Evolutionary conservation across 2,113 vertebrate species (phyloP).

Genomic region (Ammodytes dubius): DNA sequence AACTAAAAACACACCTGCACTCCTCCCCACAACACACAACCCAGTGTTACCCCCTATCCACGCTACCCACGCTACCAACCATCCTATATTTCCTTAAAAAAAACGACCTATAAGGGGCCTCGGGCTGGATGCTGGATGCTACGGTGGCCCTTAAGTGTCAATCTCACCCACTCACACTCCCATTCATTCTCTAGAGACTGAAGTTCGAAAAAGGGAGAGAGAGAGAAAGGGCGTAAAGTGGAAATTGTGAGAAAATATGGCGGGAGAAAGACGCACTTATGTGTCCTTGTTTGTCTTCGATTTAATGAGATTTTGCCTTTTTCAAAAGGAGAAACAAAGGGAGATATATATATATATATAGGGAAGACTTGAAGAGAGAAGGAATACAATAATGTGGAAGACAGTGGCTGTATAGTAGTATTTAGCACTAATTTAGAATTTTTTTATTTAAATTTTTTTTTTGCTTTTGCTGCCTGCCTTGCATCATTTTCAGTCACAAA

Average conservation of each 20-base stretch:
- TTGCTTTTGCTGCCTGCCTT: conserved; percentile 53
- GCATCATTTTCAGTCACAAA: conserved; percentile 56
- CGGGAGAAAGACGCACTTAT: too few relatives aligned
- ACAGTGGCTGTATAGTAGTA: conserved; percentile 58
- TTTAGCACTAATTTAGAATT: conserved; percentile 75
- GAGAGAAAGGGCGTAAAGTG: too few relatives aligned
- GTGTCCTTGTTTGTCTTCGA: too few relatives aligned
- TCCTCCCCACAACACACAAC: background rate
- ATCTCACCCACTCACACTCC: too few relatives aligned
- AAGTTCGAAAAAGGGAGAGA: too few relatives aligned
- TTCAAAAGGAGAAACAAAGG: conserved; percentile 10
- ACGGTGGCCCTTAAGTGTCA: too few relatives aligned
- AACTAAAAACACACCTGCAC: conserved; percentile 73
- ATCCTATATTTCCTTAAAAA: too few relatives aligned
- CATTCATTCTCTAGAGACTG: too few relatives aligned
- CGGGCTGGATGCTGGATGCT: too few relatives aligned
- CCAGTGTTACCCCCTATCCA: conserved; percentile 24
- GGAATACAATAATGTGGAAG: conserved; percentile 37
- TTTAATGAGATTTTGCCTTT: conserved; percentile 30
- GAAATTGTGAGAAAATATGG: too few relatives aligned
- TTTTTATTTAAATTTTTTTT: too few relatives aligned
- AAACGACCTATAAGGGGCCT: too few relatives aligned
- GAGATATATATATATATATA: background rate
- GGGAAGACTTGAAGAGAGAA: conserved; percentile 41
- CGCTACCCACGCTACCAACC: conserved; percentile 22